Evolutionary conservation across 1,140 invertebrate species (phyloP).

Genomic region (Psix sp.): DNA sequence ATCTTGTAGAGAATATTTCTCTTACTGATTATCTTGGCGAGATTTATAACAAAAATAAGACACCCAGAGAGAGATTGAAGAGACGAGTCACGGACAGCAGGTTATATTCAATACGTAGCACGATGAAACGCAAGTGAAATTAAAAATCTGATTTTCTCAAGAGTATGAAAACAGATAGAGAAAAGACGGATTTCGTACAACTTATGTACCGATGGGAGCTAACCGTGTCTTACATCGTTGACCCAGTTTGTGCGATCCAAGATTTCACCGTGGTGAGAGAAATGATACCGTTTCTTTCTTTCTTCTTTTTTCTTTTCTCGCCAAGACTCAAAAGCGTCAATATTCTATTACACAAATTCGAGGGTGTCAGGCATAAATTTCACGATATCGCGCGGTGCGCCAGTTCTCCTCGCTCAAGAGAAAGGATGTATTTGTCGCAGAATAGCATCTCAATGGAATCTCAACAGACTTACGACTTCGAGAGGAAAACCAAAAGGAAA

Average conservation of each 20-base stretch:
- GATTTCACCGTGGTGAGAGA: conserved; percentile 24
- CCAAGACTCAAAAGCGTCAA: conserved; percentile 19
- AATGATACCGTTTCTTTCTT: conserved; percentile 35
- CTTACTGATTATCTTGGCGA: too few species aligned
- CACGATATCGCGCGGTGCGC: conserved; percentile 11
- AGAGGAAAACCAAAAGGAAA: neutral
- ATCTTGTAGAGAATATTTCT: too few species aligned
- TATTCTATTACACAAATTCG: conserved; percentile 39
- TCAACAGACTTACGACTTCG: neutral
- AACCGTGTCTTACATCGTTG: conserved; percentile 51
- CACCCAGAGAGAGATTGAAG: too few species aligned
- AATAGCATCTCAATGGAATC: conserved; percentile 15
- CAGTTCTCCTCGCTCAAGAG: conserved; percentile 5
- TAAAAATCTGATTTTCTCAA: conserved; percentile 38
- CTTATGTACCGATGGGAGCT: conserved; percentile 14
- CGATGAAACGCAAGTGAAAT: conserved; percentile 36
- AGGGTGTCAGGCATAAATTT: conserved; percentile 28
- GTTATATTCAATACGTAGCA: conserved; percentile 17
- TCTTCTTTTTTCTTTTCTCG: neutral
- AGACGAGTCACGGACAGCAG: too few species aligned
- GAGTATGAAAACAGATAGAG: conserved; percentile 28
- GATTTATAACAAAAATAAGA: too few species aligned
- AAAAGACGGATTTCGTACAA: conserved; percentile 36
- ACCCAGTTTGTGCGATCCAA: conserved; percentile 43
- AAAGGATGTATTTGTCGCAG: conserved; percentile 14